Percentiles rank a stretch among this genome's conserved stretches.
Evolutionary conservation across 2,888 invertebrate genomes (phyloP).

Genomic region (Branchellion lobata): DNA sequence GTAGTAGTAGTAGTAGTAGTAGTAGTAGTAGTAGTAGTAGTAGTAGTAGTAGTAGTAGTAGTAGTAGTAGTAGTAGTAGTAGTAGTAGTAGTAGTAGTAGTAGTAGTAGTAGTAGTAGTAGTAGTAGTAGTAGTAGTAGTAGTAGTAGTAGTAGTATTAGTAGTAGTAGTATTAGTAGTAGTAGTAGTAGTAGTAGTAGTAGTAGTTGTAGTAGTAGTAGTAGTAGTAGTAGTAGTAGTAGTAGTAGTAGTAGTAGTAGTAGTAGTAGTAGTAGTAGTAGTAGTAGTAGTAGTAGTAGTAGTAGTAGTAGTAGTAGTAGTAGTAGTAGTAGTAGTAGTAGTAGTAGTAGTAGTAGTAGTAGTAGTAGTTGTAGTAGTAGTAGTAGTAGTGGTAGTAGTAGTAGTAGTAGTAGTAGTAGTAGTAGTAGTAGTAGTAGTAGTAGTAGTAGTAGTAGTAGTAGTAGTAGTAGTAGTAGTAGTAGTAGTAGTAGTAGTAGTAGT

Average conservation of each 20-base stretch:
- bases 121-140: conserved; percentile 30
- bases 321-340: conserved; percentile 37
- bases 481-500: conserved; percentile 27
- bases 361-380: conserved; percentile 35
- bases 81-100: conserved; percentile 37
- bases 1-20: conserved; percentile 36
- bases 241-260: conserved; percentile 27
- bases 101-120: conserved; percentile 39
- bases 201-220: conserved; percentile 18
- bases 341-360: conserved; percentile 37
- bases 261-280: conserved; percentile 38
- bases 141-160: conserved; percentile 35
- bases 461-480: conserved; percentile 36
- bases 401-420: conserved; percentile 36
- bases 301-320: conserved; percentile 38
- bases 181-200: conserved; percentile 43
- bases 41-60: conserved; percentile 37
- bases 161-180: conserved; percentile 41
- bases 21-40: conserved; percentile 37
- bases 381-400: conserved; percentile 35
- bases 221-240: conserved; percentile 15
- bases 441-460: conserved; percentile 38
- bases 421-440: conserved; percentile 36
- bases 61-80: conserved; percentile 34
- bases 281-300: conserved; percentile 38